Conservation (phyloP, 2,113 vertebrate genomes). For the Psilopsiagon aurifrons region DNA sequence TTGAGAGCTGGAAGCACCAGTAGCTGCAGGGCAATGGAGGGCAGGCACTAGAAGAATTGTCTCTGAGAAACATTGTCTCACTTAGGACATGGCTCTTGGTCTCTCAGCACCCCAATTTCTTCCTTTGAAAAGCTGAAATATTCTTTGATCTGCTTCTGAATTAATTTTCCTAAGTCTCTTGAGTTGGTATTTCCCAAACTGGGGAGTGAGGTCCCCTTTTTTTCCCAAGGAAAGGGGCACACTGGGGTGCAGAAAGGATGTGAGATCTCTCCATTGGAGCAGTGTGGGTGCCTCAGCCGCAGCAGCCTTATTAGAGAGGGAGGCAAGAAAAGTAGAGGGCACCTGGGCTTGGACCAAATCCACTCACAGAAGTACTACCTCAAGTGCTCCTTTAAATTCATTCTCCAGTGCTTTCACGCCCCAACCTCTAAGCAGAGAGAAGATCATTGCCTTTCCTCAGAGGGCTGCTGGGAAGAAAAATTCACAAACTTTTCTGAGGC, state of each 20-base stretch:
- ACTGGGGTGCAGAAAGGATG: not conserved
- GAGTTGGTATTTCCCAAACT: not conserved
- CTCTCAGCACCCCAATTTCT: not conserved
- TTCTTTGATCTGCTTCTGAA: not conserved
- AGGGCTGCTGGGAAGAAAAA: not conserved
- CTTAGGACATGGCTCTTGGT: not conserved
- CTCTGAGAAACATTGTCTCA: not conserved
- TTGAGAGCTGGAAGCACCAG: not conserved
- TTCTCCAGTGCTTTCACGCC: not conserved
- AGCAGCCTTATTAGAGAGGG: not conserved
- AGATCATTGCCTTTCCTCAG: not conserved
- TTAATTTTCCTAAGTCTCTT: not conserved
- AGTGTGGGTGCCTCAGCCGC: not conserved
- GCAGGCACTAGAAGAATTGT: not conserved
- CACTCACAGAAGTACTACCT: not conserved
- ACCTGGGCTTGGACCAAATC: not conserved
- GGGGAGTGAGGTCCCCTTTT: not conserved
- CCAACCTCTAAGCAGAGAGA: not conserved
- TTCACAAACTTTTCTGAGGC: not conserved
- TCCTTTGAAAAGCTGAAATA: not conserved
- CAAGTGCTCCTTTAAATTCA: not conserved
- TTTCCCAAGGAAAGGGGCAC: not conserved
- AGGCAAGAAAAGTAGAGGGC: not conserved
- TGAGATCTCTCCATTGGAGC: not conserved
- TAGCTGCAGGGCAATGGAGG: not conserved